These are phyloP conservation scores for Tortrix viridana DNA, from an alignment of 2,888 invertebrate species.

Conservation along the genomic window DNA sequence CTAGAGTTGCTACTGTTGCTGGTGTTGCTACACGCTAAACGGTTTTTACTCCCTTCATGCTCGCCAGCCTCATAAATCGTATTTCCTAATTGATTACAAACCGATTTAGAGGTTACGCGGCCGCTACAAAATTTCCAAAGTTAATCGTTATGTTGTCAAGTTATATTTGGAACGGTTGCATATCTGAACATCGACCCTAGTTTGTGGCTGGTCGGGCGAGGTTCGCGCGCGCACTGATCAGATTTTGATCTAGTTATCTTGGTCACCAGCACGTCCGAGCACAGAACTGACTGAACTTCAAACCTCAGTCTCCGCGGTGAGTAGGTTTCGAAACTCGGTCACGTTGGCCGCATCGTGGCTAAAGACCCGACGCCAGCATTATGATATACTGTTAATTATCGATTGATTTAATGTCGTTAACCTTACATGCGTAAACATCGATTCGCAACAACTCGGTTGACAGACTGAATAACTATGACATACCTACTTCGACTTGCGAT, in stretches of 20 bases:
- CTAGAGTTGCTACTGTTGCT: no score
- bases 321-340: constrained; percentile 57
- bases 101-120: constrained; percentile 63
- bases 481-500: constrained; percentile 16
- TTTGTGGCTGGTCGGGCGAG: neutral
- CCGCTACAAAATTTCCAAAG: constrained; percentile 67
- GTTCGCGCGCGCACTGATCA: neutral
- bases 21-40: constrained; percentile 61
- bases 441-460: constrained; percentile 36
- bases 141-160: constrained; percentile 13
- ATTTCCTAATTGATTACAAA: constrained; percentile 66
- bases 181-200: neutral
- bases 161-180: no score
- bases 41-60: constrained; percentile 73
- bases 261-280: neutral
- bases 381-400: constrained; percentile 47
- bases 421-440: constrained; percentile 45
- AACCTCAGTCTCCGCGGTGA: constrained; percentile 16
- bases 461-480: constrained; percentile 15
- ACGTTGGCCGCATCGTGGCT: constrained; percentile 57
- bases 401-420: constrained; percentile 50
- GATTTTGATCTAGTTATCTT: constrained; percentile 13
- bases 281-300: constrained; percentile 5
- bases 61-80: constrained; percentile 65
- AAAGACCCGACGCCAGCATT: constrained; percentile 43